Conservation (phyloP, 2,113 vertebrate species). For the Picathartes gymnocephalus region DNA sequence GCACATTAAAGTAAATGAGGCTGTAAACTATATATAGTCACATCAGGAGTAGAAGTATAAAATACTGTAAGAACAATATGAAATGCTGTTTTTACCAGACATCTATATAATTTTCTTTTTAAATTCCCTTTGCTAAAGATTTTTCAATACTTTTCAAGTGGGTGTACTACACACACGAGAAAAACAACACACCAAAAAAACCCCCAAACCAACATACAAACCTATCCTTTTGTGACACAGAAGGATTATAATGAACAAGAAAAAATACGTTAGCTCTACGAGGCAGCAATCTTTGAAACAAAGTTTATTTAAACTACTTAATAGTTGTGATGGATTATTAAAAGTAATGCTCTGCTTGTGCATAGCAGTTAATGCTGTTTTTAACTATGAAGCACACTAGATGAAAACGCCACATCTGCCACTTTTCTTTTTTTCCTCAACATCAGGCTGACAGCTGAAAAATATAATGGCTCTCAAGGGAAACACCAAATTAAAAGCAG, state of each 20-base stretch:
- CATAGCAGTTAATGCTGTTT: conserved; percentile 68
- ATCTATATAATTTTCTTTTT: background rate
- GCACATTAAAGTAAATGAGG: conserved; percentile 78
- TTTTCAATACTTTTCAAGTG: conserved; percentile 33
- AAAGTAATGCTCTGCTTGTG: conserved; percentile 61
- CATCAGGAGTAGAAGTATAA: conserved; percentile 60
- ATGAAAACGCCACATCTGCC: conserved; percentile 80
- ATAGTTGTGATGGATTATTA: conserved; percentile 64
- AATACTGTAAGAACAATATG: conserved; percentile 60
- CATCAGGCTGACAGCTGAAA: conserved; percentile 84
- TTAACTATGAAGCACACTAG: conserved; percentile 70
- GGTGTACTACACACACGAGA: background rate
- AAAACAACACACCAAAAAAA: background rate
- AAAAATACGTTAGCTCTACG: conserved; percentile 31
- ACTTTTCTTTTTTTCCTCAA: conserved; percentile 75
- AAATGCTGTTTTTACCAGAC: conserved; percentile 56
- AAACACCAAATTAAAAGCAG: conserved; percentile 87
- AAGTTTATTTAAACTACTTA: conserved; percentile 72
- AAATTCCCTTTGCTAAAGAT: conserved; percentile 45
- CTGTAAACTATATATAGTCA: conserved; percentile 73
- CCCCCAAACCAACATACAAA: background rate
- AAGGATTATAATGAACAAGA: conserved; percentile 53
- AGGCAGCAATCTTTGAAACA: conserved; percentile 62
- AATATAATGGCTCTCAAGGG: conserved; percentile 89
- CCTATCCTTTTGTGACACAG: conserved; percentile 40